Conservation (phyloP, 2,888 invertebrate species). For the Trichopria drosophilae region DNA sequence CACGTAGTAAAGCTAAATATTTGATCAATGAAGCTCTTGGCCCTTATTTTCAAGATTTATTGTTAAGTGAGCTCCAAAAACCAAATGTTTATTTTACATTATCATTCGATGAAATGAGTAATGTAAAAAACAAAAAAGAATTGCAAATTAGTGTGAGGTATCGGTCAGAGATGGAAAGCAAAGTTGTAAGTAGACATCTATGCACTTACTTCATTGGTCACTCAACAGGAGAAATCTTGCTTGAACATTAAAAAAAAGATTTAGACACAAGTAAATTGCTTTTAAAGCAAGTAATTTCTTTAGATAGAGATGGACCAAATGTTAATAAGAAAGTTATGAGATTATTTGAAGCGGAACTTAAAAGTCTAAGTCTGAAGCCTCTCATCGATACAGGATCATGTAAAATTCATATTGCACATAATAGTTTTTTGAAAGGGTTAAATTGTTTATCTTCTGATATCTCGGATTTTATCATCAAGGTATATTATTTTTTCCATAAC, state of each 20-base stretch:
- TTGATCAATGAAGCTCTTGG: constrained; percentile 17
- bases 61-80: not conserved
- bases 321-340: constrained; percentile 19
- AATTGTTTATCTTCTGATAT: constrained; percentile 13
- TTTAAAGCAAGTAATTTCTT: constrained; percentile 16
- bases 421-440: constrained; percentile 24
- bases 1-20: constrained; percentile 14
- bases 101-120: constrained; percentile 12
- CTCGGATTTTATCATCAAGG: constrained; percentile 14
- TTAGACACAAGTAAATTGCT: constrained; percentile 7
- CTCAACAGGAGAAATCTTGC: not conserved
- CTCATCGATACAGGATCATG: constrained; percentile 21
- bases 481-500: constrained; percentile 19
- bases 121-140: constrained; percentile 17
- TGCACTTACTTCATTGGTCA: constrained; percentile 13
- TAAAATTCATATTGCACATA: constrained; percentile 26
- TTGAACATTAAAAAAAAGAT: constrained; percentile 10
- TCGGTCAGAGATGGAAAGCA: constrained; percentile 5
- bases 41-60: not conserved
- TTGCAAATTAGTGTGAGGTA: constrained; percentile 17
- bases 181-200: constrained; percentile 15
- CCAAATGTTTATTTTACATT: not conserved
- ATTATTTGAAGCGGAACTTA: constrained; percentile 18
- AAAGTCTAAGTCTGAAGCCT: constrained; percentile 6
- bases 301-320: constrained; percentile 19